Base-by-base conservation (phyloP, 2,797 vertebrate genomes). In the Coracias cyanogaster region DNA sequence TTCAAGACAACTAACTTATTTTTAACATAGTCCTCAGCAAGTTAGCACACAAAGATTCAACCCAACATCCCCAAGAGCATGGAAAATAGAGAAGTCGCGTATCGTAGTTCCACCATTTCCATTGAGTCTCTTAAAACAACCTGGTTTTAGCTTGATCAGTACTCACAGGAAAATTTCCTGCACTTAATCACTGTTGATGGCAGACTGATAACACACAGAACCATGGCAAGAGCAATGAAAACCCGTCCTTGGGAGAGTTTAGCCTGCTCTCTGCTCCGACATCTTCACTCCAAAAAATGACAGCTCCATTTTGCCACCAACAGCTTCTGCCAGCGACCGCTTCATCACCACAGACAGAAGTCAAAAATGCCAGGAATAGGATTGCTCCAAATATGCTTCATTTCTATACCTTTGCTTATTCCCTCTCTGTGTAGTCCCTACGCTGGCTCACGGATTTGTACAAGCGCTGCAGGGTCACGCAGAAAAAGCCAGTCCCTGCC, bases 1-100 rank as follows among this genome's bases (percentile, higher is more conserved):
- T 97, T 81, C 78, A 78, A 94, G 97, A 96, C 83, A 93, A 92
- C 89, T 89, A 86, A 91, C 94, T 96, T 90, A 62, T 84, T 90
- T 86, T 80, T 78, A 94, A 77, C 52, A 28, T 6, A 48, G 60
- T 86, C 83, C 54, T 80, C 83, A 52, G 61, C 73, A 24, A 82
- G 54, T 52, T 54, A 79, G 58, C 4, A 22, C 20, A 7, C 26
- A 69, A n/a, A 65, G 51, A 62, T 28, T 89, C 70, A 82, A 89
- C 78, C 54, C 58, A 74, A 64, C 3, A 4, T 0, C 43, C 51
- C 54, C 58, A 58, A 41, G 55, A 72, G 58, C 31, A 45, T 1
- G 7, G 73, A 62, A 86, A 82, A 83, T 5, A 64, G 18, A 78
- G 24, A 51, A 80, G 26, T 3, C 46, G 21, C 10, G 7, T 17